A percentile compares a stretch with the other conserved stretches of the same genome.
Conservation (phyloP, 2,113 vertebrate genomes). For the Azemiops feae region DNA sequence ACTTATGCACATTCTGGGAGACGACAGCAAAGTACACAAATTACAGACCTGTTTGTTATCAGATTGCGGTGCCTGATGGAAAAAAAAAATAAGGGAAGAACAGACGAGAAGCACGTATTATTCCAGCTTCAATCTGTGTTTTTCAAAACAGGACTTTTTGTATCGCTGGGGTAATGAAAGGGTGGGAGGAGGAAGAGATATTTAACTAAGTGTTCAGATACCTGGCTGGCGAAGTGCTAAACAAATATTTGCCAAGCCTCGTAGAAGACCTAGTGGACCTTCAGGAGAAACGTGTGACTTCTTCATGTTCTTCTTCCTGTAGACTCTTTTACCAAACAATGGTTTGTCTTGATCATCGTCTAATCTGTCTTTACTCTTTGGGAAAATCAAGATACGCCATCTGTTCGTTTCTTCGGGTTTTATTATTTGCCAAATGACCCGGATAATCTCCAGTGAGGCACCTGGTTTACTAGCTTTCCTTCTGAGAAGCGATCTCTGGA, state of each 20-base stretch:
- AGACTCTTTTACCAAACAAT: background rate
- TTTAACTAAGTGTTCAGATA: background rate
- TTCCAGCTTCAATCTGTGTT: background rate
- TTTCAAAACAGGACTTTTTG: background rate
- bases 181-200: background rate
- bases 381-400: background rate
- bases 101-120: background rate
- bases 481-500: background rate
- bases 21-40: background rate
- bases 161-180: background rate
- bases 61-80: background rate
- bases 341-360: background rate
- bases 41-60: background rate
- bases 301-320: background rate
- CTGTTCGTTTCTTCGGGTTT: background rate
- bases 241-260: background rate
- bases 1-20: background rate
- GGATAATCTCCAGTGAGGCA: background rate
- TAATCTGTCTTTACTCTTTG: background rate
- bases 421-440: background rate
- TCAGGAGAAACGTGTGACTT: background rate
- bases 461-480: background rate
- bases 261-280: background rate
- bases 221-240: background rate
- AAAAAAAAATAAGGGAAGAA: background rate